Evolutionary conservation across 2,888 invertebrate species (phyloP).

Genomic region (Platycheirus rosarum): DNA sequence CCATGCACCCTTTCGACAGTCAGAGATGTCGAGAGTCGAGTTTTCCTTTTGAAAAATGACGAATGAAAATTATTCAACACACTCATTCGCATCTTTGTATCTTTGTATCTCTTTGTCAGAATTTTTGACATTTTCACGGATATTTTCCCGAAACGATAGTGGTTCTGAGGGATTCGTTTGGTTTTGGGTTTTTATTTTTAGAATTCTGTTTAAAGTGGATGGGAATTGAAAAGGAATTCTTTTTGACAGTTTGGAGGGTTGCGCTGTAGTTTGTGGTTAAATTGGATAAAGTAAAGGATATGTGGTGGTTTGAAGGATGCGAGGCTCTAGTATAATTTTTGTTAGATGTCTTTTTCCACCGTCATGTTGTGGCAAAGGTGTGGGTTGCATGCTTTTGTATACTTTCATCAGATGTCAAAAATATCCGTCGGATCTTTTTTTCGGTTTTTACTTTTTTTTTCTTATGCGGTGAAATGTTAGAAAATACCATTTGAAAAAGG

Average conservation of each 20-base stretch:
- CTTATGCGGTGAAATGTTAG: slow-evolving; percentile 50
- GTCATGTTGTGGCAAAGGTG: slow-evolving; percentile 22
- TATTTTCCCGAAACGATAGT: slow-evolving; percentile 56
- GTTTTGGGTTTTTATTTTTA: slow-evolving; percentile 42
- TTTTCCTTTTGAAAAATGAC: slow-evolving; percentile 50
- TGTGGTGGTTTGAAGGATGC: slow-evolving; percentile 44
- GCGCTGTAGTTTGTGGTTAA: slow-evolving; percentile 24
- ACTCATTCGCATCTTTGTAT: slow-evolving; percentile 41
- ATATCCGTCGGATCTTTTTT: slow-evolving; percentile 30
- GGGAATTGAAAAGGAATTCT: slow-evolving; percentile 64
- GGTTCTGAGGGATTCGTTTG: slow-evolving; percentile 52
- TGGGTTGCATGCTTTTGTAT: slow-evolving; percentile 18
- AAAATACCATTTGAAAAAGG: slow-evolving; percentile 47
- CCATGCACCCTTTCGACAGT: slow-evolving; percentile 41
- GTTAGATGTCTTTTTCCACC: slow-evolving; percentile 39
- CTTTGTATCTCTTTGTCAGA: slow-evolving; percentile 49
- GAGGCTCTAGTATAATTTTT: slow-evolving; percentile 32
- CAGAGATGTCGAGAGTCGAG: slow-evolving; percentile 8
- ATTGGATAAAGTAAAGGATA: slow-evolving; percentile 25
- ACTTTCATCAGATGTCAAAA: slow-evolving; percentile 55
- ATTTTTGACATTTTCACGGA: slow-evolving; percentile 74
- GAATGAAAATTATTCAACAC: slow-evolving; percentile 60
- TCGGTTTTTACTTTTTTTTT: slow-evolving; percentile 52
- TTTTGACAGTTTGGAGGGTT: slow-evolving; percentile 72
- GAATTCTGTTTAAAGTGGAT: slow-evolving; percentile 27